phyloP scores from a whole-genome alignment of 2,888 invertebrate genomes.

The Nomada fabriciana region DNA sequence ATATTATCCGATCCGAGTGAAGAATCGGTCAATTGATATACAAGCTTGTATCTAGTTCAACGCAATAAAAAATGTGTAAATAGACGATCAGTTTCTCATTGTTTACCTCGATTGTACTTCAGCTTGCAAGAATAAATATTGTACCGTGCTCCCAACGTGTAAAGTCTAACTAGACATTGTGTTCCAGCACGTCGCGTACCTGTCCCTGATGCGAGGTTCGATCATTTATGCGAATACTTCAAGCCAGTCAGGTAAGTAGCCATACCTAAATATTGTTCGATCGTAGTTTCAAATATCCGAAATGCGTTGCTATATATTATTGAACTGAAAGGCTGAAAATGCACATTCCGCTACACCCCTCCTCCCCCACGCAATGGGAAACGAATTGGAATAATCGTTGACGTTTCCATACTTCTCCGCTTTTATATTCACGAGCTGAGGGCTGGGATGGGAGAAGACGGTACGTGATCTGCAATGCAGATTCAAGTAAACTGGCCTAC shows the following conservation, averaged over 20 bases:
- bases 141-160: no score
- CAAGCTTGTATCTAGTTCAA: background rate
- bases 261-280: slow-evolving; percentile 69
- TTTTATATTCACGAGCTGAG: slow-evolving; percentile 75
- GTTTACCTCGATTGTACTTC: background rate
- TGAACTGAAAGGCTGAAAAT: slow-evolving; percentile 54
- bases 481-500: slow-evolving; percentile 75
- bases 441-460: slow-evolving; percentile 62
- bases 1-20: slow-evolving; percentile 27
- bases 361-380: slow-evolving; percentile 69
- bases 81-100: background rate
- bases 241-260: slow-evolving; percentile 94
- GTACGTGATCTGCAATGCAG: slow-evolving; percentile 83
- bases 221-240: slow-evolving; percentile 96
- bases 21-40: background rate
- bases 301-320: slow-evolving; percentile 37
- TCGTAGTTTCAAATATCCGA: slow-evolving; percentile 20
- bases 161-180: slow-evolving; percentile 71
- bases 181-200: slow-evolving; percentile 95
- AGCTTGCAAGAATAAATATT: slow-evolving; percentile 2
- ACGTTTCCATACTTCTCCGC: slow-evolving; percentile 82
- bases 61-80: slow-evolving; percentile 8
- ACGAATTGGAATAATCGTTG: slow-evolving; percentile 82
- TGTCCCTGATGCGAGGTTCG: slow-evolving; percentile 97
- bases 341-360: slow-evolving; percentile 75